A percentile compares a stretch with the other conserved stretches of the same genome.
Conservation (phyloP, 1,140 invertebrate species). For the Ceratosolen solmsi region DNA sequence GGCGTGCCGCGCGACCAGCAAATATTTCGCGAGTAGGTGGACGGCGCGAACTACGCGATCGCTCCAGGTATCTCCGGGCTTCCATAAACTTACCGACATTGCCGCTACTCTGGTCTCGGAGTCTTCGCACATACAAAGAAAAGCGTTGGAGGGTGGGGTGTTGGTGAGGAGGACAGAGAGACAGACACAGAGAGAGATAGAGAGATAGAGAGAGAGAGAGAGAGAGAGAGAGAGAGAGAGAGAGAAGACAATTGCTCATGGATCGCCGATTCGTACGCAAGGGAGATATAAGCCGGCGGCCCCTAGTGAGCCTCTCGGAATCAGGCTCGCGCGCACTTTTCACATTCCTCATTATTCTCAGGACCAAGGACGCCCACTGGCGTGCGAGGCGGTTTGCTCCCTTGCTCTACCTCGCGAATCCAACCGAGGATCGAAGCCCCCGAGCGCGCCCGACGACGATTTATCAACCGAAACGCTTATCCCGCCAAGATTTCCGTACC, state of each 20-base stretch:
- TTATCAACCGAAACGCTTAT: slow-evolving; percentile 53
- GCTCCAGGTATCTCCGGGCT: no score
- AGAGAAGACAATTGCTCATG: no score
- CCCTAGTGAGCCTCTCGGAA: slow-evolving; percentile 9
- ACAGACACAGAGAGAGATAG: neutral
- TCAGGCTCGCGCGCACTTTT: slow-evolving; percentile 50
- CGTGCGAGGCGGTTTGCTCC: neutral
- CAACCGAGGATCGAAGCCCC: slow-evolving; percentile 39
- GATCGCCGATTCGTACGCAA: neutral
- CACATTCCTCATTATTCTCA: slow-evolving; percentile 60
- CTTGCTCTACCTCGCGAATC: slow-evolving; percentile 23
- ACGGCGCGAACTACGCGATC: no score
- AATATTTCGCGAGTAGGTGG: no score
- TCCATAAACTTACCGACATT: no score
- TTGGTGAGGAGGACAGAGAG: neutral
- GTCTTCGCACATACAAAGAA: no score
- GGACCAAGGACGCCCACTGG: slow-evolving; percentile 57
- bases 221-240: neutral
- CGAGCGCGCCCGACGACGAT: slow-evolving; percentile 50
- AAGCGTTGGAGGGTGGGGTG: neutral
- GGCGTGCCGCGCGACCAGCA: no score
- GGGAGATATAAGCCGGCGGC: neutral
- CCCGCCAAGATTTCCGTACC: slow-evolving; percentile 34
- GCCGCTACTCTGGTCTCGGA: no score
- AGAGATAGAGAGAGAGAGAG: neutral